Percentiles rank a stretch among this genome's conserved stretches.
Evolutionary conservation across 2,113 vertebrate genomes (phyloP).

Genomic region (Paradoxurus hermaphroditus): DNA sequence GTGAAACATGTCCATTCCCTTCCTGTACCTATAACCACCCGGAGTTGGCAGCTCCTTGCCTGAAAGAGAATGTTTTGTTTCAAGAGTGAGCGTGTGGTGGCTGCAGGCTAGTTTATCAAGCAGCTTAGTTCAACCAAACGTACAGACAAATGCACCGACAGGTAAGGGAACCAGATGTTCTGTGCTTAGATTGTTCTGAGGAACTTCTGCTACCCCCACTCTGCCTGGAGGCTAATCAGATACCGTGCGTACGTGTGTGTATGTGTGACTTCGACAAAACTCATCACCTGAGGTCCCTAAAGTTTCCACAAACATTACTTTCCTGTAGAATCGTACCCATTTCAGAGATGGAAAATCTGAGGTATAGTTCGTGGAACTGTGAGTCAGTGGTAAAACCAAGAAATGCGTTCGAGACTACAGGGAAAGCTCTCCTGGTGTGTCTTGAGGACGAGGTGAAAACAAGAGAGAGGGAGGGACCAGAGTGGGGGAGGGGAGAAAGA

Average conservation of each 20-base stretch:
- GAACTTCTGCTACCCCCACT: background rate
- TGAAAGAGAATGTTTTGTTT: background rate
- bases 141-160: background rate
- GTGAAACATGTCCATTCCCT: background rate
- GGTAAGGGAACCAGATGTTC: background rate
- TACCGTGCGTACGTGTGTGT: background rate
- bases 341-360: background rate
- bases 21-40: background rate
- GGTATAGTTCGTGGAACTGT: background rate
- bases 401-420: background rate
- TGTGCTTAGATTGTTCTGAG: background rate
- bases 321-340: background rate
- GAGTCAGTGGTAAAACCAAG: background rate
- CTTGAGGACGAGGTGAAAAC: background rate
- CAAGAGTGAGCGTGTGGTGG: background rate
- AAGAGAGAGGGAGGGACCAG: background rate
- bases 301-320: background rate
- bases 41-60: background rate
- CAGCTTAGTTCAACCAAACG: background rate
- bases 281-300: background rate
- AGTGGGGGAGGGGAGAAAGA: background rate
- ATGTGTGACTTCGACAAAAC: background rate
- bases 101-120: conserved; percentile 26
- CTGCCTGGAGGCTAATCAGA: conserved; percentile 1
- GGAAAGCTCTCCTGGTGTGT: background rate